Evolutionary conservation across 2,113 vertebrate genomes (phyloP).

Genomic region (Neogale vison): DNA sequence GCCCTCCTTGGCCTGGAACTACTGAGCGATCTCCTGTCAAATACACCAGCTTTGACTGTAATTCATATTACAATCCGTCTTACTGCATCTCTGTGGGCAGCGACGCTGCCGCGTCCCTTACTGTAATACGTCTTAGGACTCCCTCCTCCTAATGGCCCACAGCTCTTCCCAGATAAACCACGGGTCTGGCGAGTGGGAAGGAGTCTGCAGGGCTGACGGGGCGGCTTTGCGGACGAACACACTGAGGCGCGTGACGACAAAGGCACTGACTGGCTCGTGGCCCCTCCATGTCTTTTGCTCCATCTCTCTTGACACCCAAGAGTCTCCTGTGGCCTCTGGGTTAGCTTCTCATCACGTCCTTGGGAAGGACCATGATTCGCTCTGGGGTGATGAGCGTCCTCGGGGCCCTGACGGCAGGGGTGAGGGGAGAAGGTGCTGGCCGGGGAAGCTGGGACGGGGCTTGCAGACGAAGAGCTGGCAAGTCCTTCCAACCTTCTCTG

Average conservation of each 20-base stretch:
- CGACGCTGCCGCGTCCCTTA: not conserved
- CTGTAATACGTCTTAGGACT: not conserved
- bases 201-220: not conserved
- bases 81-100: not conserved
- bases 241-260: accelerated
- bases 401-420: not conserved
- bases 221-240: not conserved
- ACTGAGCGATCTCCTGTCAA: not conserved
- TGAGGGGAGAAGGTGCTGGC: too few species aligned
- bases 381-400: too few species aligned
- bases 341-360: not conserved
- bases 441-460: accelerated
- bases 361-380: accelerated
- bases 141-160: not conserved
- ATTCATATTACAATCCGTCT: not conserved
- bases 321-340: not conserved
- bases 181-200: not conserved
- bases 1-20: not conserved
- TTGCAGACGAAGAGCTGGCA: accelerated
- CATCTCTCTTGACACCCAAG: not conserved
- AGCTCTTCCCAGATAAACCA: not conserved
- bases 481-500: not conserved
- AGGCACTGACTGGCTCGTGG: accelerated
- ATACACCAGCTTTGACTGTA: slow-evolving; percentile 30
- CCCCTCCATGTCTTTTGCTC: accelerated